A percentile compares a stretch with the other conserved stretches of the same genome.
phyloP scores from a whole-genome alignment of 2,888 invertebrate genomes.

The Liodrosophila aerea region DNA sequence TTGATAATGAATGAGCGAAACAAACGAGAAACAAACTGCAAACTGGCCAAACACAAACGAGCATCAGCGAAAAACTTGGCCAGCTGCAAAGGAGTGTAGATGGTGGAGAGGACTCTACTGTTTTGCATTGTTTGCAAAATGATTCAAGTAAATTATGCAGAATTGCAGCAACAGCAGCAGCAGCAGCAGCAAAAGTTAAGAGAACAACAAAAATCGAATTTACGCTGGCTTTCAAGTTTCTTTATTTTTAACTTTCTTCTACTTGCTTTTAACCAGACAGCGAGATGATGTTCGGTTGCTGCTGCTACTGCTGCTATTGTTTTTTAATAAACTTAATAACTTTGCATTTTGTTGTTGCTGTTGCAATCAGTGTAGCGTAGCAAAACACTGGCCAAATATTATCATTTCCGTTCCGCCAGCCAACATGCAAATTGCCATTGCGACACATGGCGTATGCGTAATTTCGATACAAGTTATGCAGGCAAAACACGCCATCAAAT shows the following conservation, averaged over 20 bases:
- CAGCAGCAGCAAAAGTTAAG: conserved; percentile 61
- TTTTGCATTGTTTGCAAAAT: conserved; percentile 64
- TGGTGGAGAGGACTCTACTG: conserved; percentile 12
- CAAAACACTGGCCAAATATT: conserved; percentile 17
- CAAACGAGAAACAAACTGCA: conserved; percentile 11
- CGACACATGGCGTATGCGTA: conserved; percentile 67
- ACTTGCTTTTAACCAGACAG: conserved; percentile 13
- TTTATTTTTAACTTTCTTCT: conserved; percentile 1
- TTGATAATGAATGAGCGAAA: conserved; percentile 56
- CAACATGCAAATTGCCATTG: conserved; percentile 54
- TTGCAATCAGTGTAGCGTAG: conserved; percentile 63
- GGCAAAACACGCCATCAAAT: conserved; percentile 50
- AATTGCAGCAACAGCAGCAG: conserved; percentile 49
- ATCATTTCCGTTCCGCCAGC: conserved; percentile 30
- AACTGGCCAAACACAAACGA: conserved; percentile 69
- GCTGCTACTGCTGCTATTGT: conserved; percentile 43
- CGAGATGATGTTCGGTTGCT: conserved; percentile 49
- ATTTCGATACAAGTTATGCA: conserved; percentile 61
- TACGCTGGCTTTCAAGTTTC: conserved; percentile 40
- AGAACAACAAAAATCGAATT: conserved; percentile 62
- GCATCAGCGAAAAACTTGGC: conserved; percentile 65
- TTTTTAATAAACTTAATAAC: conserved; percentile 75
- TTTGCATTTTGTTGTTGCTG: conserved; percentile 69
- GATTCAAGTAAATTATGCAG: conserved; percentile 72
- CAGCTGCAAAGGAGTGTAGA: conserved; percentile 32